phyloP scores from a whole-genome alignment of 2,113 vertebrate genomes.

The Caracal caracal region DNA sequence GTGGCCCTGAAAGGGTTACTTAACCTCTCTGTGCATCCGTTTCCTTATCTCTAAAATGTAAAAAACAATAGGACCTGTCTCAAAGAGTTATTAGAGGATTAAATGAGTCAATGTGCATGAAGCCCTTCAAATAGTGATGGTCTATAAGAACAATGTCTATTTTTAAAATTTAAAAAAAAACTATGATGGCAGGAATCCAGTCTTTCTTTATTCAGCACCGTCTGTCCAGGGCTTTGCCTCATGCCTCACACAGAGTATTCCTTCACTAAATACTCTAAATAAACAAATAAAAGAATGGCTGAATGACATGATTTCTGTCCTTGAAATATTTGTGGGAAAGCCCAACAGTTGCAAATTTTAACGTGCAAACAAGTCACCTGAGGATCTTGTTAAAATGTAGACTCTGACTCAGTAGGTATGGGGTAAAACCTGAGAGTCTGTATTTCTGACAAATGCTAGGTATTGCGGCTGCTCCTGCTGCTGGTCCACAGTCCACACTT shows the following conservation, averaged over 20 bases:
- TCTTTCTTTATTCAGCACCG: not conserved
- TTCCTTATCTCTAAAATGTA: not conserved
- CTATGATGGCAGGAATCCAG: not conserved
- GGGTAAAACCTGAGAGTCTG: not conserved
- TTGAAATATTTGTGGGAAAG: not conserved
- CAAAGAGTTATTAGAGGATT: not conserved
- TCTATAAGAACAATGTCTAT: not conserved
- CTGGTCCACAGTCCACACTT: not conserved
- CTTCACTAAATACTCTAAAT: conserved; percentile 30
- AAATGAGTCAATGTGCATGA: not conserved
- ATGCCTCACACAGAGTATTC: not conserved
- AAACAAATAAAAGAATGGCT: not conserved
- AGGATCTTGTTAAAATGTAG: not conserved
- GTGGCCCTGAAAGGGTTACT: not conserved
- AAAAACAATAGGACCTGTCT: not conserved
- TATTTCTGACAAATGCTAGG: not conserved
- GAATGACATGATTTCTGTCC: not conserved
- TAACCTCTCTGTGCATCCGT: not conserved
- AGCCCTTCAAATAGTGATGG: not conserved
- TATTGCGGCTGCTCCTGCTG: not conserved
- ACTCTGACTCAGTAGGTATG: not conserved
- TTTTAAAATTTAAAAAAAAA: conserved; percentile 20
- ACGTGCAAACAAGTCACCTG: not conserved
- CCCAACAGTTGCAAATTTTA: not conserved
- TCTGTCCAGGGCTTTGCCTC: not conserved